Percentiles rank a stretch among this genome's conserved stretches.
Conservation (phyloP, 2,113 vertebrate species). For the Gymnogyps californianus region DNA sequence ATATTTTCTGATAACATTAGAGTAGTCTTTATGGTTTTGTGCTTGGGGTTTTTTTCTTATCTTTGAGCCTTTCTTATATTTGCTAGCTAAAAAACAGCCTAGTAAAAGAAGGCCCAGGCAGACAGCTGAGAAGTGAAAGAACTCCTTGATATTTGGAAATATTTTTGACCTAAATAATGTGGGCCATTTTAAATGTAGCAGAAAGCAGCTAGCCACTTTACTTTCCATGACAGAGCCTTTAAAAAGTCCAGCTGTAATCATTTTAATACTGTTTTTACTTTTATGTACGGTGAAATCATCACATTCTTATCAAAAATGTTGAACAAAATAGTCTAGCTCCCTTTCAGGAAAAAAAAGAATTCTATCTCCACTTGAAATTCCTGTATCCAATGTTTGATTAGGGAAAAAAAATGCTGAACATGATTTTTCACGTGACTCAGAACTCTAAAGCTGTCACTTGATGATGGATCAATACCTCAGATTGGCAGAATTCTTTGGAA, state of each 20-base stretch:
- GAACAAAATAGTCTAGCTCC: not conserved
- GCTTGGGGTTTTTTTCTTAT: fast-evolving
- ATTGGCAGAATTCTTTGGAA: not conserved
- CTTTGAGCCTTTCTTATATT: not conserved
- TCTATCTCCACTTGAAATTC: not conserved
- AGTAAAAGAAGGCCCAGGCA: not conserved
- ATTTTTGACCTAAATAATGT: not conserved
- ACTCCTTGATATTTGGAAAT: not conserved
- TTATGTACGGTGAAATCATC: not conserved
- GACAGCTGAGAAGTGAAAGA: not conserved
- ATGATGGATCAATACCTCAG: not conserved
- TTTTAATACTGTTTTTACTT: not conserved
- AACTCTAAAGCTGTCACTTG: not conserved
- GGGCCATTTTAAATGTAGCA: not conserved
- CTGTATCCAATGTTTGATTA: not conserved
- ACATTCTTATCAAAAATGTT: not conserved
- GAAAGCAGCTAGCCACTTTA: not conserved
- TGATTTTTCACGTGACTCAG: not conserved
- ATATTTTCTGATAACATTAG: not conserved
- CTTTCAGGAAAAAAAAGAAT: not conserved
- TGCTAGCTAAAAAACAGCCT: not conserved
- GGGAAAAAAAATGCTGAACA: not conserved
- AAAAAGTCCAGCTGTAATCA: not conserved
- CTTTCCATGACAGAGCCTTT: not conserved
- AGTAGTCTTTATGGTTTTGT: not conserved